phyloP scores from a whole-genome alignment of 2,797 vertebrate species.

The Cygnus olor region DNA sequence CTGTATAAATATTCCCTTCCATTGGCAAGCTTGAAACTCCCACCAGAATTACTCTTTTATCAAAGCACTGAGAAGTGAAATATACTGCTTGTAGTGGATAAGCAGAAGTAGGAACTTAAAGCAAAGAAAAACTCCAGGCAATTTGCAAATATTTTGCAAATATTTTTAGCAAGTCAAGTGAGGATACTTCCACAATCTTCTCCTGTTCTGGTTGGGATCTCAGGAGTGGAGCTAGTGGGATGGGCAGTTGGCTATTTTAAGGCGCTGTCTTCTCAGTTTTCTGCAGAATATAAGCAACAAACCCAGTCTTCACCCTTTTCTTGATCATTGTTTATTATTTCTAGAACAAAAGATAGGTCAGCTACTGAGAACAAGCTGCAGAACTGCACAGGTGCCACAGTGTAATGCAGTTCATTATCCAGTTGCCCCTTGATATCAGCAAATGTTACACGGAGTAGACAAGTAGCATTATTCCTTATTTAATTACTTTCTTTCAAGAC shows the following conservation, averaged over 20 bases:
- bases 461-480: neutral
- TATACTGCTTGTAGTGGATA: neutral
- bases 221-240: neutral
- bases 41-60: neutral
- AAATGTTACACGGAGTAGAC: neutral
- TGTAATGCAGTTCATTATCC: neutral
- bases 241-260: neutral
- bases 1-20: neutral
- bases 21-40: neutral
- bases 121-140: neutral
- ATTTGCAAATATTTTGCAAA: neutral
- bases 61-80: neutral
- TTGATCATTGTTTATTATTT: neutral
- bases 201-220: neutral
- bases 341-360: neutral
- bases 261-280: neutral
- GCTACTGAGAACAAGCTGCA: neutral
- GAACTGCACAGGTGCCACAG: neutral
- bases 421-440: neutral
- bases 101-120: neutral
- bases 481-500: neutral
- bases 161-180: neutral
- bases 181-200: neutral
- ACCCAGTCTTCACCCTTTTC: neutral
- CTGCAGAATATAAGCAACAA: neutral